Base-by-base conservation (phyloP, 2,113 vertebrate species). In the Anhinga rufa region DNA sequence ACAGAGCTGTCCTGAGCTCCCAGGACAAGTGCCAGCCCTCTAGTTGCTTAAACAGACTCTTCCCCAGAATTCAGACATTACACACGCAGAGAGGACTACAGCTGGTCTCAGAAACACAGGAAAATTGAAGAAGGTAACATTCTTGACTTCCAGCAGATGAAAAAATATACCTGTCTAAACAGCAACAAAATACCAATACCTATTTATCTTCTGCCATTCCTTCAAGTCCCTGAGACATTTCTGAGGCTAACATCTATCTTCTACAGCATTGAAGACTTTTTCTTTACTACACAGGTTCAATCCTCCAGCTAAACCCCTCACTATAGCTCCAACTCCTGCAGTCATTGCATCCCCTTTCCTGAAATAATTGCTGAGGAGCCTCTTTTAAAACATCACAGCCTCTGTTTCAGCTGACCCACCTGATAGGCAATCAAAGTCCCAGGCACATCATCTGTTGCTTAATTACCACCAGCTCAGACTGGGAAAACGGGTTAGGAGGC, bases 311-410 rank as follows among this genome's bases (percentile, higher is more conserved):
- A 80, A 88, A 55, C 7, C 26, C 10, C 1, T 19, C 38, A 60
- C 0, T 1, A 0, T 0, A 0, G 1, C 1, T 0, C 46, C 14
- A 16, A 14, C 6, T 3, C 5, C 36, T 9, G 0, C 10, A 78
- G 3, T 2, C 16, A n/a, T 32, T 4, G 0, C 17, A 18, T 1
- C 3, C 12, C 16, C 9, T 17, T 44, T 9, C 17, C 51, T 6
- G 0, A 60, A 70, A 6, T 0, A 4, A 3, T 8, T 32, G 4
- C 29, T 24, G 17, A 81, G 14, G 24, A 81, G 5, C 17, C 48
- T 38, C 42, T 75, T 90, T 14, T 10, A 58, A 79, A 75, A 14
- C 9, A 42, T 29, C n/a, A 18, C 36, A 38, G 20, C 16, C 31
- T 44, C 44, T 69, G 31, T 28, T 70, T 34, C 25, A 38, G 42